Conservation (phyloP, 2,797 vertebrate genomes). For the Balearica regulorum region DNA sequence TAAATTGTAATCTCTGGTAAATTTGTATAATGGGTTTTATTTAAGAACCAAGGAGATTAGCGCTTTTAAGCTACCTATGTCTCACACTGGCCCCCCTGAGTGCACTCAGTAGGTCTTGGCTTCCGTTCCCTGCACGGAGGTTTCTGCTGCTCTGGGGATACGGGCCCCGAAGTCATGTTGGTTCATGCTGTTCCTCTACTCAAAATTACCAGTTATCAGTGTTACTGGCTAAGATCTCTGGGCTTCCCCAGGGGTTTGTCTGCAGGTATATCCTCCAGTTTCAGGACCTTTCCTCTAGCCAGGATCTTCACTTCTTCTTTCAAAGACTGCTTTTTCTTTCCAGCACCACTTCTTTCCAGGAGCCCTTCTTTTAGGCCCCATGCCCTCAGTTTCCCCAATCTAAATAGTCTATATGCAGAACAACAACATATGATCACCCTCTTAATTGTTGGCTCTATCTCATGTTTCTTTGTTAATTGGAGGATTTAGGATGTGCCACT, state of each 20-base stretch:
- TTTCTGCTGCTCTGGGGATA: not conserved
- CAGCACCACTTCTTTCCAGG: not conserved
- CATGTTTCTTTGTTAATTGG: not conserved
- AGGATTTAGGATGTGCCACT: not conserved
- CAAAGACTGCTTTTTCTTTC: not conserved
- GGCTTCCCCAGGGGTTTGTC: not conserved
- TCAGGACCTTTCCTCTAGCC: not conserved
- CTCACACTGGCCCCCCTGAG: rapidly evolving
- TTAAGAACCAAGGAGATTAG: not conserved
- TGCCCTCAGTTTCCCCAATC: rapidly evolving
- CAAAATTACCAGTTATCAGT: not conserved
- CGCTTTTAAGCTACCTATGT: not conserved
- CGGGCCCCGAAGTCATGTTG: not conserved
- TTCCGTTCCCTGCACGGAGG: not conserved
- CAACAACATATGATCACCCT: not conserved
- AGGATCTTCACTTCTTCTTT: not conserved
- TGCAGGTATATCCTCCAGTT: not conserved
- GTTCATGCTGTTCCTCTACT: not conserved
- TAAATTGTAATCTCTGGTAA: not conserved
- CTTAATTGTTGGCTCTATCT: not conserved
- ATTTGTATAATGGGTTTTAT: not conserved
- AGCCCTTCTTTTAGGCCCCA: not conserved
- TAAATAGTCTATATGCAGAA: not conserved
- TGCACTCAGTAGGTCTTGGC: not conserved
- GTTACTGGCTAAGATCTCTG: not conserved